Base-by-base conservation (phyloP, 2,888 invertebrate genomes). In the Nomada lathburiana region DNA sequence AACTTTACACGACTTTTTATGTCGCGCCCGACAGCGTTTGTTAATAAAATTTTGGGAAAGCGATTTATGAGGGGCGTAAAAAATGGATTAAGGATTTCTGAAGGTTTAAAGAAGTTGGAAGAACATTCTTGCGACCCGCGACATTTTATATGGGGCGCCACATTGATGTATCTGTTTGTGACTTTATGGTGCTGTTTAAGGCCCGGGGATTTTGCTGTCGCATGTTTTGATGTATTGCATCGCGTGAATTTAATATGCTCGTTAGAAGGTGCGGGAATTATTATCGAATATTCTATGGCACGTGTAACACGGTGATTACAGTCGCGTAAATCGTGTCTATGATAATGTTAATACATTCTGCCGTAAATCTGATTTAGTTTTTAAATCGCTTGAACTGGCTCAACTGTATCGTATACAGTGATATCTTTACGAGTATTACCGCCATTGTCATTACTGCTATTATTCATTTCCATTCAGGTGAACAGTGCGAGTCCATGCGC, bases 281-380 rank as follows among this genome's bases (percentile, higher is more conserved):
- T 62, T 36, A 36, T 36, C 36, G 13, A 50, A 62, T 52, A 7
- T n/a, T 52, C 36, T 13, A 13, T 36, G 36, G 29, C 36, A 65
- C 29, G n/a, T n/a, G 67, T 67, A 67, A 53, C 16, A 16, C 36
- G 53, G 52, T 36, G 53, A 67, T 67, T 67, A 53, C 67, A 53
- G 20, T 36, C 59, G 29, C 29, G 2, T 36, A 53, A 67, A 53
- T 67, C 52, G 52, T 52, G 7, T 2, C 29, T 13, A 18, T 2
- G 36, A 71, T 62, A 71, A 62, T n/a, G 52, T 62, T 62, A 71
- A 71, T 71, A 47, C 20, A 62, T 18, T 20, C 50, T 2, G 36
- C 71, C 50, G 36, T 71, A 62, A 70, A 62, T 23, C 50, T 62
- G 71, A 62, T 71, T 71, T 62, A 71, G 2, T 47, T 62, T 59